Base-by-base conservation (phyloP, 2,113 vertebrate species). In the Hylia prasina region DNA sequence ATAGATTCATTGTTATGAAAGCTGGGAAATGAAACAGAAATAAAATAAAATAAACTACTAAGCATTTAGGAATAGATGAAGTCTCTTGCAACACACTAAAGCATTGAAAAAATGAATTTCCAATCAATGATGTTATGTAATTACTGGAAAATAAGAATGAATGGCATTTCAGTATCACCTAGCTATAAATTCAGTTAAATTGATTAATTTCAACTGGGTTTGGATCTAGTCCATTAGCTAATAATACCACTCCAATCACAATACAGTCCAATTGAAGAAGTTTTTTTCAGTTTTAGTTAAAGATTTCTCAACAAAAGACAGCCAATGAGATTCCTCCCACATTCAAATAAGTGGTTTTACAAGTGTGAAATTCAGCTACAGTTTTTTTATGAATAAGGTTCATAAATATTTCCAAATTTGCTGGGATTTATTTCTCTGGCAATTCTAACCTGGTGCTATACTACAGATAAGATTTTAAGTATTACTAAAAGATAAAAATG, bases 1-100 rank as follows among this genome's bases (percentile, higher is more conserved):
- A 98, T 11, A 99, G 98, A 98, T 99, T 98, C 98, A 99, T 99
- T 84, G 98, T 99, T 97, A 99, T 98, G 97, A 99, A 99, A 94
- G 99, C 99, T 99, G 96, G 47, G 97, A 98, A 97, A 94, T 18
- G 0, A 91, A 95, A 94, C 23, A 95, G 45, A 76, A 96, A 91
- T 53, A 87, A 82, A 93, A 94, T 71, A 76, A 53, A 96, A 87
- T 39, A 64, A 87, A 54, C 23, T 53, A 28, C 28, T 77, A 93
- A 45, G 31, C 30, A 78, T 75, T 89, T 82, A 80, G 23, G 22
- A 72, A 92, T 18, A 77, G 54, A 89, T n/a, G 1, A n/a, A 89
- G 70, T 72, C 65, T 97, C 40, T 90, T 87, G 69, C 42, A 90
- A 71, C n/a, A 83, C 13, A 92, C 30, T 66, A 86, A 93, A 95